A percentile compares a stretch with the other conserved stretches of the same genome.
These are phyloP conservation scores for Pseudochromis fuscus DNA, from an alignment of 2,797 vertebrate genomes.

Conservation along the genomic window DNA sequence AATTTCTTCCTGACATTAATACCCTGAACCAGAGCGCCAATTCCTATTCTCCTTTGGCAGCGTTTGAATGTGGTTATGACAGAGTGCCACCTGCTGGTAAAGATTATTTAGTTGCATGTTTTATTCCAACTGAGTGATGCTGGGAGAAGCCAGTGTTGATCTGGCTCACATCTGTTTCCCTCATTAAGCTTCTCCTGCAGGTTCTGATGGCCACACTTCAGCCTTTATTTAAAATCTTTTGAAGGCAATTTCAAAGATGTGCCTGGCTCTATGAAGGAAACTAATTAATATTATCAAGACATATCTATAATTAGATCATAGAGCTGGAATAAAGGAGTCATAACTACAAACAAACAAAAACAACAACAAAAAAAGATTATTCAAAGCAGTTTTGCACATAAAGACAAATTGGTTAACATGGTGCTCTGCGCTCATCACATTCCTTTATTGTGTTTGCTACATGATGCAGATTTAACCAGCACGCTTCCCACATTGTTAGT, in stretches of 20 bases:
- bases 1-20: slow-evolving; percentile 52
- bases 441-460: neutral
- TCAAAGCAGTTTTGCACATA: slow-evolving; percentile 1
- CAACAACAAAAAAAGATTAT: neutral
- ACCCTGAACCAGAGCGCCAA: slow-evolving; percentile 36
- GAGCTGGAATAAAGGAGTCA: slow-evolving; percentile 10
- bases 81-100: slow-evolving; percentile 76
- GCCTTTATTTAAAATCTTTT: slow-evolving; percentile 33
- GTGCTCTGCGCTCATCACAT: neutral
- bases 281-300: slow-evolving; percentile 31
- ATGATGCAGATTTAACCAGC: neutral
- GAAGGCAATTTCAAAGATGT: slow-evolving; percentile 28
- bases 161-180: slow-evolving; percentile 53
- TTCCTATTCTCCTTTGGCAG: slow-evolving; percentile 15
- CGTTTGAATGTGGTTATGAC: slow-evolving; percentile 24
- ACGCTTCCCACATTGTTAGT: neutral
- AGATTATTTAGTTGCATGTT: neutral
- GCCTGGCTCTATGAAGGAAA: slow-evolving; percentile 14
- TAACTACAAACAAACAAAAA: neutral
- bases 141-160: slow-evolving; percentile 5
- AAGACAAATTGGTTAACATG: slow-evolving; percentile 1
- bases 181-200: slow-evolving; percentile 46
- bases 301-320: slow-evolving; percentile 15
- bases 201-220: slow-evolving; percentile 21
- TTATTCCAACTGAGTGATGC: slow-evolving; percentile 7